phyloP scores from a whole-genome alignment of 2,113 vertebrate genomes.

The Sinosuthora webbiana region DNA sequence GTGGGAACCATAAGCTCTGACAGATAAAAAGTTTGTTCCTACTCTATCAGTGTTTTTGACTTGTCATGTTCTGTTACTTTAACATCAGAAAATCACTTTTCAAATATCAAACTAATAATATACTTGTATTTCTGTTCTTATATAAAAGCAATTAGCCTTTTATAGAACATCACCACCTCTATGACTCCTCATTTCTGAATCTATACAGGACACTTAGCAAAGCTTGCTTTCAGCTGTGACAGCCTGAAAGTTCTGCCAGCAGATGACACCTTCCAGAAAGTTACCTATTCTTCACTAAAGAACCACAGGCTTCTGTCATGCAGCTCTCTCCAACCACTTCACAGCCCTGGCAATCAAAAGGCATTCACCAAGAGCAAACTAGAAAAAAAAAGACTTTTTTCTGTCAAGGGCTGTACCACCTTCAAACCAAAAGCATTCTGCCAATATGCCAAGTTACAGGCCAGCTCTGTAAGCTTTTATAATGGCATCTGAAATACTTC shows the following conservation, averaged over 20 bases:
- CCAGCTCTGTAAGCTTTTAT: not conserved
- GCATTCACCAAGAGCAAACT: not conserved
- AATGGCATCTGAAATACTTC: not conserved
- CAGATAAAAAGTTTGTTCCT: not conserved
- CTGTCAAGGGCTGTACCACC: not conserved
- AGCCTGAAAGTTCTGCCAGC: not conserved
- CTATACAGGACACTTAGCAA: not conserved
- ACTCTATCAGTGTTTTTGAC: not conserved
- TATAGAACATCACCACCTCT: not conserved
- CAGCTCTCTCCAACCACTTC: not conserved
- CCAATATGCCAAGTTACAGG: not conserved
- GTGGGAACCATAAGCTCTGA: not conserved
- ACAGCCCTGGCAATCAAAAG: not conserved
- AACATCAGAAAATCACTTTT: not conserved
- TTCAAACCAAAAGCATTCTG: not conserved
- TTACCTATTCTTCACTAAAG: not conserved
- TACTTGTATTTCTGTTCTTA: not conserved
- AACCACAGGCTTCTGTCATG: not conserved
- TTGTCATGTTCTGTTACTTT: not conserved
- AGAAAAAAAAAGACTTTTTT: not conserved
- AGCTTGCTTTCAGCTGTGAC: not conserved
- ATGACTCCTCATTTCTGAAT: fast-evolving
- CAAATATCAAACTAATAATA: not conserved
- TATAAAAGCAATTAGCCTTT: not conserved
- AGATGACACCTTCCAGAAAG: not conserved